Base-by-base conservation (phyloP, 1,140 invertebrate genomes). In the Caenorhabditis remanei region DNA sequence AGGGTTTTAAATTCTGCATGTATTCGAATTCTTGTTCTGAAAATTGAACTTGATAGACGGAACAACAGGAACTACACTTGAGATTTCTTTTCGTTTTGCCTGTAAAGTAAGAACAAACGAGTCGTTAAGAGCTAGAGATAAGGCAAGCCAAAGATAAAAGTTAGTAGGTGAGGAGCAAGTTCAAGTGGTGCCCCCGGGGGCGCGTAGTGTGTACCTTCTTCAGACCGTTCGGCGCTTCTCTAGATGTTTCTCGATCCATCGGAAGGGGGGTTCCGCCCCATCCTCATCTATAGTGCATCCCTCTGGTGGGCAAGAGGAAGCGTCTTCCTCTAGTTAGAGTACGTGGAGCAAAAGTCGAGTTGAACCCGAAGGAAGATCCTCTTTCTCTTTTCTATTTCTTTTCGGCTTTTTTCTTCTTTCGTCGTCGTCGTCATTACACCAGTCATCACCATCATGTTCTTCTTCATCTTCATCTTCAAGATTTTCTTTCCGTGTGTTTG, bases 131-230 rank as follows among this genome's bases (percentile, higher is more conserved):
- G 32, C 32, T 21, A 32, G 65, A 79, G 71, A 79, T 79, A 79
- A 79, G 71, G 71, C 71, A 50, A 79, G 71, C 71, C 71, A 50
- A 79, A 79, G 71, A 79, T 79, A 79, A 79, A 79, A 79, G 71
- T 79, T 79, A 79, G 71, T 79, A 50, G 71, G 46, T 50, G 71
- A 79, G 65, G 65, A 79, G 46, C 46, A 79, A 79, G 71, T 79
- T 79, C 71, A 79, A 79, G 71, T 79, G 71, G 71, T 50, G 71
- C 71, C 71, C 43, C 71, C 67, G 71, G 71, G 71, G 71, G 71
- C 71, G 71, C 71, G 71, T 79, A 50, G 43, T 79, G 71, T 79
- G 46, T 79, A 79, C 71, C 71, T 79, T 46, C 71, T 79, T 79
- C 71, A 79, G 71, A 79, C 71, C 71, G 71, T 79, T 79, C 71